Percentiles rank a stretch among this genome's conserved stretches.
phyloP scores from a whole-genome alignment of 2,797 vertebrate genomes.

The Chelidonichthys spinosus region DNA sequence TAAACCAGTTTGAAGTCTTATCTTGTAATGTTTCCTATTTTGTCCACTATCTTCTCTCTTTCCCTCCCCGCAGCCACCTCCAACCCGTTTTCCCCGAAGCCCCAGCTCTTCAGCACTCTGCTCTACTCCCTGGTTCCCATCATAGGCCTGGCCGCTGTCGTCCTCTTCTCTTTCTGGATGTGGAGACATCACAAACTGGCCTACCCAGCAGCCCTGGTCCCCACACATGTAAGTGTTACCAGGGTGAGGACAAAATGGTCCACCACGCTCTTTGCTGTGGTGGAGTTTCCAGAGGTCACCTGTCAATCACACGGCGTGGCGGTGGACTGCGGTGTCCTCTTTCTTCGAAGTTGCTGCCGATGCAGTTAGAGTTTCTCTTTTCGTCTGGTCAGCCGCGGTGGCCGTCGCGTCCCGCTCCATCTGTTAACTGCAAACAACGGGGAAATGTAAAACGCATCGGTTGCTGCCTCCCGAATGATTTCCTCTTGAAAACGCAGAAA shows the following conservation, averaged over 20 bases:
- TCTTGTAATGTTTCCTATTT: neutral
- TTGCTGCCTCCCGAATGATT: neutral
- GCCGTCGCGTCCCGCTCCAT: conserved; percentile 16
- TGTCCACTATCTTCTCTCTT: neutral
- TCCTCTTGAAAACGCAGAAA: neutral
- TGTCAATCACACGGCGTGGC: conserved; percentile 31
- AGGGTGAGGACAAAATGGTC: neutral
- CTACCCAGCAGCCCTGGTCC: conserved; percentile 96
- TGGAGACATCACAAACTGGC: conserved; percentile 98
- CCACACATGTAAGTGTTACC: conserved; percentile 93
- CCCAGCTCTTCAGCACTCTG: conserved; percentile 94
- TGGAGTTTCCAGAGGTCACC: conserved; percentile 25
- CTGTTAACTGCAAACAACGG: conserved; percentile 49
- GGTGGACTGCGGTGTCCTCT: conserved; percentile 32
- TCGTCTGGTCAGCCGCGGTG: conserved; percentile 29
- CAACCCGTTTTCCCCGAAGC: conserved; percentile 92
- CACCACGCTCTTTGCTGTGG: neutral
- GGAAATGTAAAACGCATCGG: conserved; percentile 42
- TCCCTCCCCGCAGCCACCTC: conserved; percentile 88
- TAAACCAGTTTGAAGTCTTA: neutral
- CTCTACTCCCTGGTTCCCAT: conserved; percentile 97
- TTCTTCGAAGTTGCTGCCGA: conserved; percentile 44
- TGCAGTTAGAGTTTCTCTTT: conserved; percentile 60
- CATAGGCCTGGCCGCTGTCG: conserved; percentile 92
- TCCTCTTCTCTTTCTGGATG: conserved; percentile 98